Base-by-base conservation (phyloP, 2,888 invertebrate species). In the Cylindroiulus punctatus region DNA sequence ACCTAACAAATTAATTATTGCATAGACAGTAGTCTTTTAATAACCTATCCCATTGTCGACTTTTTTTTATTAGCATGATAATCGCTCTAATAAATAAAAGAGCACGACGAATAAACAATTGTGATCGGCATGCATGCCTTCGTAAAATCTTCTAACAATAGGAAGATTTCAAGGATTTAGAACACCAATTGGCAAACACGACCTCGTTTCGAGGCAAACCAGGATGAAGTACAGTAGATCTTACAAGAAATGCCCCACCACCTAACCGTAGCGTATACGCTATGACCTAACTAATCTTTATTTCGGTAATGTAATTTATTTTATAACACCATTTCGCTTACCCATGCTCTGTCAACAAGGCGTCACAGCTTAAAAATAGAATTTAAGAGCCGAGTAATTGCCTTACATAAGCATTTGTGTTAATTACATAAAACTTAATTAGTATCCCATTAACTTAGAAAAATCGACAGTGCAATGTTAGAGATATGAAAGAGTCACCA, bases 1-100 rank as follows among this genome's bases (percentile, higher is more conserved):
- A 76, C 52, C 30, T 76, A 76, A 76, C 30, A 30, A 76, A 76
- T 76, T 76, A 76, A 76, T 76, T 30, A 76, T 76, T 26, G 30
- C 76, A 26, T 30, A 76, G 5, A 76, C 17, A 30, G 26, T 26
- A 76, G n/a, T 52, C 52, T 52, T 19, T 44, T 52, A 52, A n/a
- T n/a, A n/a, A 12, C 30, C 30, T 14, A 30, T 76, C 26, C 17
- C 30, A 76, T 22, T 22, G 22, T 57, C 10, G 12, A 44, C 22
- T 52, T 5, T 22, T 57, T 52, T 5, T 22, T 57, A 57, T 10
- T 22, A 57, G 22, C 76, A 14, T 10, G 44, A 44, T 44, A 44
- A 8, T 44, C 10, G 12, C 8, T 44, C 4, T 30, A 10, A n/a
- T 7, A 52, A 52, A n/a, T 76, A 76, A 76, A n/a, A 30, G 7